Percentiles rank a stretch among this genome's conserved stretches.
phyloP scores from a whole-genome alignment of 2,888 invertebrate species.

The Zelleria hepariella region DNA sequence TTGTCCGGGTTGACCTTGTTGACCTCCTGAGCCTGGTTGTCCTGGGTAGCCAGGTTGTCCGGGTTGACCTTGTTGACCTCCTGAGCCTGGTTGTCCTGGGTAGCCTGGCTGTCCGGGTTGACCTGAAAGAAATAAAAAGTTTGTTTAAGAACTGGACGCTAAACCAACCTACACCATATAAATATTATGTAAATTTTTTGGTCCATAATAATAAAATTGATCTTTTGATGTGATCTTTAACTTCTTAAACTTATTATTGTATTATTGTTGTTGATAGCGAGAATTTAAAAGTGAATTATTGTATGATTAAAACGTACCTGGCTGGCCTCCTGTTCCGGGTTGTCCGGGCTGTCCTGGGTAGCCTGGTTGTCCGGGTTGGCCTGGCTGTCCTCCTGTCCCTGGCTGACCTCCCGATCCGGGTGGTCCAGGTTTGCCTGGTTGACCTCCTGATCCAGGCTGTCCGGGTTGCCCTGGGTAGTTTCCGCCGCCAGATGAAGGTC shows the following conservation, averaged over 20 bases:
- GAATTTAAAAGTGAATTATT: neutral
- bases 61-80: constrained; percentile 7
- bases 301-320: neutral
- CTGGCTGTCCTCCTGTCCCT: constrained; percentile 8
- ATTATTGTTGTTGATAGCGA: too few relatives aligned
- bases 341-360: constrained; percentile 1
- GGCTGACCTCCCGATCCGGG: constrained; percentile 17
- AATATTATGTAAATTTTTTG: neutral
- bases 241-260: too few relatives aligned
- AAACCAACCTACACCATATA: too few relatives aligned
- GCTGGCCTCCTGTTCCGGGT: constrained; percentile 17
- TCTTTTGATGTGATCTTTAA: too few relatives aligned
- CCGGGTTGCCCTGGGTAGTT: constrained; percentile 1
- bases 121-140: too few relatives aligned
- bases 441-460: constrained; percentile 15
- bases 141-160: too few relatives aligned
- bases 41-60: constrained; percentile 7
- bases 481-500: constrained; percentile 33
- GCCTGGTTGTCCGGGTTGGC: constrained; percentile 3
- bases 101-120: constrained; percentile 13
- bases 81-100: constrained; percentile 7
- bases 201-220: neutral
- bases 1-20: constrained; percentile 5
- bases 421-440: constrained; percentile 12
- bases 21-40: constrained; percentile 5